Conservation (phyloP, 37 sponge, comb jelly and placozoan species). For the Lycopodina hypogea region DNA sequence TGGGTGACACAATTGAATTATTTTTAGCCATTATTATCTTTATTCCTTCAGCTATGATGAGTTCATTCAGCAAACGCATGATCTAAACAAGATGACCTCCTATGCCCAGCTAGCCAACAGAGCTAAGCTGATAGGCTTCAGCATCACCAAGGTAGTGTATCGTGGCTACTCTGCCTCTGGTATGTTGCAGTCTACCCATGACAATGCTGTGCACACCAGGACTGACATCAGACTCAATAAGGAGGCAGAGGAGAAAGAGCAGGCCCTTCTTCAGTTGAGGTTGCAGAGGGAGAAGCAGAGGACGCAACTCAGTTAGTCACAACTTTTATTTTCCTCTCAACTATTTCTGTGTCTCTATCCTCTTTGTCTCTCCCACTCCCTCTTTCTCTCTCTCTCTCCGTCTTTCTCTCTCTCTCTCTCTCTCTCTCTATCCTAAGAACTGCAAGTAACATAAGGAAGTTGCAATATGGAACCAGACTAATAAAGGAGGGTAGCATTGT, state of each 20-base stretch:
- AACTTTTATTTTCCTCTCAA: too few relatives aligned
- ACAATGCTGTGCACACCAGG: constrained; percentile 68
- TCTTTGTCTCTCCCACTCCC: background rate
- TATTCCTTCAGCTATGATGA: constrained; percentile 57
- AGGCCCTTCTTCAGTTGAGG: constrained; percentile 54
- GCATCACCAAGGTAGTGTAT: constrained; percentile 66
- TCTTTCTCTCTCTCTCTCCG: too few relatives aligned
- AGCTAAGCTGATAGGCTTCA: constrained; percentile 61
- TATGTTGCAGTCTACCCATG: constrained; percentile 50
- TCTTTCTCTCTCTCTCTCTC: background rate
- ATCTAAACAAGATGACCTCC: constrained; percentile 54
- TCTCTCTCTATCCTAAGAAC: too few relatives aligned
- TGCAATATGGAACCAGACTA: too few relatives aligned
- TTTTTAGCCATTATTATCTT: too few relatives aligned
- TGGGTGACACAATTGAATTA: too few relatives aligned
- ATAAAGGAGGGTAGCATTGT: too few relatives aligned
- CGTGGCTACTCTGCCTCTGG: constrained; percentile 53
- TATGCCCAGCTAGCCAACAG: constrained; percentile 67
- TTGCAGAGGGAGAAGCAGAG: constrained; percentile 78
- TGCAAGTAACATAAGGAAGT: too few relatives aligned
- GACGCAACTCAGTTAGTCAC: constrained; percentile 71
- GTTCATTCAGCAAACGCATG: constrained; percentile 70
- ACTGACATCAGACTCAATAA: constrained; percentile 57
- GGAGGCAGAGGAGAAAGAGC: constrained; percentile 64
- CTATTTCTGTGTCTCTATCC: background rate